phyloP scores from a whole-genome alignment of 2,113 vertebrate species.

The Peromyscus californicus region DNA sequence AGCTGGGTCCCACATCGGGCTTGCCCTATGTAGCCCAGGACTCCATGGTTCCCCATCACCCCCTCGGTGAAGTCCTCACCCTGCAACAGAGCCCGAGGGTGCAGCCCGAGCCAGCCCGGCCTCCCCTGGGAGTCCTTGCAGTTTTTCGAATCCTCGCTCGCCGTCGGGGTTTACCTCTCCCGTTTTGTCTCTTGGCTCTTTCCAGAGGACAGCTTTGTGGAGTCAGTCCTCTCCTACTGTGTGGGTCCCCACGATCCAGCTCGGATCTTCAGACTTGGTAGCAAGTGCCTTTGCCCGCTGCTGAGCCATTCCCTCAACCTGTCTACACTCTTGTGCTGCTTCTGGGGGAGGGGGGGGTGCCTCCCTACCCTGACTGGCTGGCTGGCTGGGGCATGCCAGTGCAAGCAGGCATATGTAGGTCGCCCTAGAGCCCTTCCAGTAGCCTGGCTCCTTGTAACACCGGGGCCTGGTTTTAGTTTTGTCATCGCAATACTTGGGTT shows the following conservation, averaged over 20 bases:
- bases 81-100: not conserved
- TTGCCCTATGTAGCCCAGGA: not conserved
- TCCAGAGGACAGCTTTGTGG: not conserved
- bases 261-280: not conserved
- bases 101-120: not conserved
- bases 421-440: not conserved
- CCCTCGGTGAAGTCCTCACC: not conserved
- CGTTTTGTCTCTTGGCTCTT: not conserved
- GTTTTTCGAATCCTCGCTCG: no score
- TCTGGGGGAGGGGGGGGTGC: not conserved
- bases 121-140: not conserved
- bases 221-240: not conserved
- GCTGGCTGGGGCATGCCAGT: not conserved
- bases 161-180: not conserved
- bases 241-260: not conserved
- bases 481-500: not conserved
- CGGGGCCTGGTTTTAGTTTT: not conserved
- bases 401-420: constrained; percentile 22
- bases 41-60: not conserved
- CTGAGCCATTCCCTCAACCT: not conserved
- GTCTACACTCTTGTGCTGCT: not conserved
- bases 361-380: not conserved
- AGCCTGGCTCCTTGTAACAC: not conserved
- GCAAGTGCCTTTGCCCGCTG: not conserved
- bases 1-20: not conserved